A percentile compares a stretch with the other conserved stretches of the same genome.
These are phyloP conservation scores for Eolophus roseicapilla DNA, from an alignment of 2,113 vertebrate species.

Conservation along the genomic window DNA sequence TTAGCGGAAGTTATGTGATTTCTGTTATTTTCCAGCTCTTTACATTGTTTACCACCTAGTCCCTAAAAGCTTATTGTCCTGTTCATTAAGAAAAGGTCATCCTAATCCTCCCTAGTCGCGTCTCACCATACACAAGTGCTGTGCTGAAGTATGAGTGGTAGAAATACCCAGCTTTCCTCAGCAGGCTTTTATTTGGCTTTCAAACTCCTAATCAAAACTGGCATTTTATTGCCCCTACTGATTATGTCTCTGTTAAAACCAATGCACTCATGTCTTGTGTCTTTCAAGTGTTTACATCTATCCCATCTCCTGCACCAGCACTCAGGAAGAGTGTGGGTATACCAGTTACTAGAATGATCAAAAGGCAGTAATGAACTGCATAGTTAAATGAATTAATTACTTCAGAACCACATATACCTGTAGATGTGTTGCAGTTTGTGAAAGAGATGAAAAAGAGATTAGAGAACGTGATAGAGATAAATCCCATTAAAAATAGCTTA, in stretches of 20 bases:
- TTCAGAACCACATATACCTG: neutral
- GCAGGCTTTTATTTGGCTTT: constrained; percentile 55
- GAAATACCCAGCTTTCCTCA: constrained; percentile 52
- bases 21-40: constrained; percentile 25
- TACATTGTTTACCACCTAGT: constrained; percentile 47
- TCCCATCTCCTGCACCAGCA: neutral
- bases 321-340: neutral
- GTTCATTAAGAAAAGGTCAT: constrained; percentile 58
- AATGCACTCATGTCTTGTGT: neutral
- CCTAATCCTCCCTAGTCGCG: constrained; percentile 5
- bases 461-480: neutral
- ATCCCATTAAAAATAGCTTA: neutral
- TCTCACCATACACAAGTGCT: constrained; percentile 7
- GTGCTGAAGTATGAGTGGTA: constrained; percentile 24
- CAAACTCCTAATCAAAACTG: constrained; percentile 55
- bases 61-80: constrained; percentile 57
- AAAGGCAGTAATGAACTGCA: neutral
- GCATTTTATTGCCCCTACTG: constrained; percentile 33
- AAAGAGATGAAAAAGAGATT: neutral
- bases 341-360: neutral
- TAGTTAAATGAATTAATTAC: neutral
- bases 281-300: neutral
- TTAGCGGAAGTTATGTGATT: neutral
- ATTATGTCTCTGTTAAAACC: constrained; percentile 28
- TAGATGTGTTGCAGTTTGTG: neutral